Evolutionary conservation across 2,797 vertebrate species (phyloP), one percentile per base, ranked within the genome.

Genomic region (Xerus rutilus): DNA sequence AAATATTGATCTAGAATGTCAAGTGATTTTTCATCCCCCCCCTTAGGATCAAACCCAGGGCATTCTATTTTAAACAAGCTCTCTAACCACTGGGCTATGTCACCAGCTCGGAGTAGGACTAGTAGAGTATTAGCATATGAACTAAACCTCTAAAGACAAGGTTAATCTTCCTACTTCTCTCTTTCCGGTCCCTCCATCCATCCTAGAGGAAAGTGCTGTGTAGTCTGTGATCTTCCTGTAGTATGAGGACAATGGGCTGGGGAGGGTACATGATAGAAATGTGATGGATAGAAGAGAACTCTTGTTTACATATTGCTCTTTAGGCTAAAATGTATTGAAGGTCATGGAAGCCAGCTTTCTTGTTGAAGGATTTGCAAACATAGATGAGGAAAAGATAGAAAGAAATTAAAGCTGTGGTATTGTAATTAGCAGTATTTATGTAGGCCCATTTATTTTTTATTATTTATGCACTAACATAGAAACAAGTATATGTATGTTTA

Each of bases 261-360:
- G 39, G 5, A 77, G 72, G 64, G 49, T 45, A 52, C 30, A 9
- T 83, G 67, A 87, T 64, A 45, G 32, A 87, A 83, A 30, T 69
- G 28, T 49, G 64, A 49, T 64, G 35, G 23, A 13, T 79, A 49
- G n/a, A 76, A 17, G 28, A 77, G 45, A 32, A 73, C 45, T 93
- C 23, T 74, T 45, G 14, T 69, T 90, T n/a, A 81, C 52, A 86
- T 52, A 45, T 62, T 91, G 39, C 64, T 67, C 64, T 67, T 67
- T 43, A 57, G 59, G 20, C 54, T 57, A 17, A 83, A 64, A 74
- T 74, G 49, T 91, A 43, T 57, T 92, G 39, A 77, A 95, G 47
- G 82, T 77, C 62, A 45, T 73, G n/a, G 69, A 89, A 92, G 64
- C n/a, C 39, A 45, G 30, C 32, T 72, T 95, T 93, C 67, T 96